Conservation (phyloP, 1,140 invertebrate genomes). For the Alviniconcha marisindica region DNA sequence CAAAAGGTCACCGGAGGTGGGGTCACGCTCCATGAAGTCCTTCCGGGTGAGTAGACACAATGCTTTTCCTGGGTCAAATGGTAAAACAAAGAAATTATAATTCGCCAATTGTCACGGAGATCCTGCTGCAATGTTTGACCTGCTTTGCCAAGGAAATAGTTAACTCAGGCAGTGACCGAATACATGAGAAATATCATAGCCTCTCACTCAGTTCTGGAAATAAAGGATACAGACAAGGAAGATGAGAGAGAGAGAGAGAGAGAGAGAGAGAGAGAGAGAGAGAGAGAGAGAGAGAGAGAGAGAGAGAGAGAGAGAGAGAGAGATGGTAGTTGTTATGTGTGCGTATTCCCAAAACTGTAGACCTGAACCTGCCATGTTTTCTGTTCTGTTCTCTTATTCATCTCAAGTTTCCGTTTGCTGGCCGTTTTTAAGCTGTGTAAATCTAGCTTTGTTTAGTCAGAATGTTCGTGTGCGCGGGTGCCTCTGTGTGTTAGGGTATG, state of each 20-base stretch:
- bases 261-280: not conserved
- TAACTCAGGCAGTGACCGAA: no score
- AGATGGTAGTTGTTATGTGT: not conserved
- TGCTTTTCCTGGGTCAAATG: conserved; percentile 84
- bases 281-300: conserved; percentile 1
- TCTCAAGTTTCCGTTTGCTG: no score
- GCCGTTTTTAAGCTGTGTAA: no score
- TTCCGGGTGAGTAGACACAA: conserved; percentile 91
- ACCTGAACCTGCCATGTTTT: not conserved
- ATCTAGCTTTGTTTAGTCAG: conserved; percentile 1
- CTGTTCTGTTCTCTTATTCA: not conserved
- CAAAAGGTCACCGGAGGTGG: conserved; percentile 93
- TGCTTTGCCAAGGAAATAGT: no score
- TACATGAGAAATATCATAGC: no score
- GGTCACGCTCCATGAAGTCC: conserved; percentile 92
- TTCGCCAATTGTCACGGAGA: no score
- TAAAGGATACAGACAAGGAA: not conserved
- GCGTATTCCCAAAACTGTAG: not conserved
- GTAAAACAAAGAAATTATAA: no score
- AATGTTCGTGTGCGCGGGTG: not conserved
- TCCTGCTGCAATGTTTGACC: not conserved
- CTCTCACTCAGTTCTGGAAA: no score
- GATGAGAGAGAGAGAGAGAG: not conserved
- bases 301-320: not conserved
- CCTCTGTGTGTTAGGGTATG: not conserved